A percentile compares a stretch with the other conserved stretches of the same genome.
These are phyloP conservation scores for Benthosema pterotum DNA, from an alignment of 2,797 vertebrate genomes.

Conservation along the genomic window DNA sequence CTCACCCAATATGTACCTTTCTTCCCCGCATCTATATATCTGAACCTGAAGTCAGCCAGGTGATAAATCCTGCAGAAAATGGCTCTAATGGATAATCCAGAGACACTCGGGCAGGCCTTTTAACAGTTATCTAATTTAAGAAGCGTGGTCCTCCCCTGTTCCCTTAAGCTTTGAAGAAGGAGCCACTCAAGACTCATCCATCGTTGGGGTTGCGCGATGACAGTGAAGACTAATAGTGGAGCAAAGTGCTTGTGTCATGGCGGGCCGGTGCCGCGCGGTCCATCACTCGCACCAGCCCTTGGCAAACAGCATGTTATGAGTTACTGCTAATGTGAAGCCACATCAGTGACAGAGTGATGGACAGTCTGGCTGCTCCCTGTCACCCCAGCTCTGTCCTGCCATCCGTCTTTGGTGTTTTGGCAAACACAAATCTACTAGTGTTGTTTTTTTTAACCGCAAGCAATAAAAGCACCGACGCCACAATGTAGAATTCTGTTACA, in stretches of 20 bases:
- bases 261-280: conserved; percentile 21
- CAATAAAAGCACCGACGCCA: too few species aligned
- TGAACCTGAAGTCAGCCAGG: neutral
- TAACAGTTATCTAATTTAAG: conserved; percentile 8
- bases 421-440: neutral
- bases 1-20: neutral
- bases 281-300: conserved; percentile 19
- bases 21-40: neutral
- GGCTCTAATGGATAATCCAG: conserved; percentile 9
- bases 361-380: conserved; percentile 25
- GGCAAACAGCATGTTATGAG: conserved; percentile 31
- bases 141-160: neutral
- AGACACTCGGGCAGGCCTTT: conserved; percentile 8
- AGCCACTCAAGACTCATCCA: conserved; percentile 22
- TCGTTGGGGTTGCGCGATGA: conserved; percentile 13
- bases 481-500: too few species aligned
- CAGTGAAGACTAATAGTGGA: conserved; percentile 30
- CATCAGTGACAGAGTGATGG: conserved; percentile 26
- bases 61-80: neutral
- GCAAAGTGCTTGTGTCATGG: conserved; percentile 36
- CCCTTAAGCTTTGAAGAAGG: conserved; percentile 16
- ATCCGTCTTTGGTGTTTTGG: conserved; percentile 14
- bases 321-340: conserved; percentile 31
- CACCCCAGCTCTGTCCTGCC: conserved; percentile 1
- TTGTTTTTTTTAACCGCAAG: too few species aligned